Base-by-base conservation (phyloP, 2,113 vertebrate species). In the Ursus arctos region DNA sequence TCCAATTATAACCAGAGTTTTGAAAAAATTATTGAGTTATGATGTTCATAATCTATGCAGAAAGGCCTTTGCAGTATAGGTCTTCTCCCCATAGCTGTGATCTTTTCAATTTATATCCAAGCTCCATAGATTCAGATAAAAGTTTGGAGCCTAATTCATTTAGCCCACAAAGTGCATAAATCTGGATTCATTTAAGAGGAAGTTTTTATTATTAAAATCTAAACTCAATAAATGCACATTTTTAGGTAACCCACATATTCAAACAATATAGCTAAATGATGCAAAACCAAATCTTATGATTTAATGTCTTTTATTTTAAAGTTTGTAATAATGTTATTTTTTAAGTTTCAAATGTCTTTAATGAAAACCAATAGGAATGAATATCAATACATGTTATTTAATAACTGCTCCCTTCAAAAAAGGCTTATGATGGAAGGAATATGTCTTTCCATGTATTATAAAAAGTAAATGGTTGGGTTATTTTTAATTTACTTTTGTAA, bases 1-100 rank as follows among this genome's bases (percentile, higher is more conserved):
- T 99, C 99, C 99, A 99, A 99, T 99, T 99, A 99, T 99, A 99
- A 99, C 99, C 98, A 99, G 98, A 99, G 99, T 99, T 99, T 99
- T 99, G 99, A 99, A 99, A 99, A 99, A 98, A 99, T 98, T 99
- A 99, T 99, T 99, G 99, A 99, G 99, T 99, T 99, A 99, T 99
- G 99, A 99, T 99, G 99, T 99, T 99, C 99, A 99, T 99, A 99
- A 99, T 99, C 99, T 99, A 99, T 99, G 99, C 99, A 99, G 99
- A 99, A 99, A 99, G 99, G 99, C 99, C 99, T 99, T 99, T 99
- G 99, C 99, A 98, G 98, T 99, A 99, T 98, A 99, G 99, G 99
- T 99, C 99, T 99, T 99, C 99, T 99, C 99, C 99, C 99, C 98
- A 99, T 98, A 99, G 99, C 99, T 99, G 99, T 99, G 99, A 99